These are phyloP conservation scores for Cygnus olor DNA, from an alignment of 2,797 vertebrate species.

Conservation along the genomic window DNA sequence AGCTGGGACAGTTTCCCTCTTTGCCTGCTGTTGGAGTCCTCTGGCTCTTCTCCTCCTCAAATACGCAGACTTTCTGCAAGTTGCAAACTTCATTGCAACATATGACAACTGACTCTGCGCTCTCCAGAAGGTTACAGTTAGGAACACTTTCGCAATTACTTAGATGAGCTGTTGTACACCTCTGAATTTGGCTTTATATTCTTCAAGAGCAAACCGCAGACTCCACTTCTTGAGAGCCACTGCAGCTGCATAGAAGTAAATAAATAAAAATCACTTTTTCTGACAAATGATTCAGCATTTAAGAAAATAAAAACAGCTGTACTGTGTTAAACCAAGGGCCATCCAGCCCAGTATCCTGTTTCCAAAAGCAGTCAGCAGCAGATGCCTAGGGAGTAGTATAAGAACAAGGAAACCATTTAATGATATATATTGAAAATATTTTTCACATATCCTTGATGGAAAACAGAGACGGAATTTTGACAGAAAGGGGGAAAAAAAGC, in stretches of 20 bases:
- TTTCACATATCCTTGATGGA: slow-evolving; percentile 59
- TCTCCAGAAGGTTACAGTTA: slow-evolving; percentile 39
- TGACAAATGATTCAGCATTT: slow-evolving; percentile 30
- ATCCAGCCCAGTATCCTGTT: slow-evolving; percentile 50
- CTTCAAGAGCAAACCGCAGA: slow-evolving; percentile 16
- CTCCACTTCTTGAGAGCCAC: neutral
- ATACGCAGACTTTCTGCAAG: neutral
- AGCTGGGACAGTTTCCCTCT: neutral
- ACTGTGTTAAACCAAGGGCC: slow-evolving; percentile 44
- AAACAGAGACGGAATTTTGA: slow-evolving; percentile 65
- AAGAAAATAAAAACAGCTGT: slow-evolving; percentile 54
- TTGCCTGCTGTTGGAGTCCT: neutral
- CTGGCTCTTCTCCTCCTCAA: neutral
- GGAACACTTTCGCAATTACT: slow-evolving; percentile 44
- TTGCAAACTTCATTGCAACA: neutral
- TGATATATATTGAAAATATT: slow-evolving; percentile 58
- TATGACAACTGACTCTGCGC: neutral
- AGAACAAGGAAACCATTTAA: slow-evolving; percentile 67
- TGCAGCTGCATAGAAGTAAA: slow-evolving; percentile 12
- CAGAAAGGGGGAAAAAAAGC: neutral
- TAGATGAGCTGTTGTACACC: slow-evolving; percentile 34
- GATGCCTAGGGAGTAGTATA: slow-evolving; percentile 55
- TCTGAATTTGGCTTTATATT: slow-evolving; percentile 38
- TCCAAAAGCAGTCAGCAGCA: slow-evolving; percentile 52
- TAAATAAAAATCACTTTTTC: slow-evolving; percentile 38